Evolutionary conservation across 1,140 invertebrate genomes (phyloP), one percentile per base, ranked within the genome.

Genomic region (Phortica variegata): DNA sequence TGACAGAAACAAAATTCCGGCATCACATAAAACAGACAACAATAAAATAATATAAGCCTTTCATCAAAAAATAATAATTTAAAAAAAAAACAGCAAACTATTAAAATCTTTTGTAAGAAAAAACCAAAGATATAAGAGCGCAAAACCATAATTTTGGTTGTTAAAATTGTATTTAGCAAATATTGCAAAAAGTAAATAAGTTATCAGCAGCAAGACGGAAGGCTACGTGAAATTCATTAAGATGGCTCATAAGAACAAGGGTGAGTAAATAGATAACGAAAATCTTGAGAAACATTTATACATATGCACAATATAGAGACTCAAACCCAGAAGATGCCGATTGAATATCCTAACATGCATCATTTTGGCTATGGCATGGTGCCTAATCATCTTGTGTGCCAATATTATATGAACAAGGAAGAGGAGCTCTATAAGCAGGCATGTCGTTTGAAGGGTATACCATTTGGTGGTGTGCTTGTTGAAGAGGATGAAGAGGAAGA

Each of bases 11-110:
- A n/a, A n/a, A n/a, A n/a, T n/a, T n/a, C n/a, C n/a, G n/a, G n/a
- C n/a, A n/a, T n/a, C n/a, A n/a, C n/a, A n/a, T n/a, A n/a, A n/a
- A n/a, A n/a, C n/a, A n/a, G n/a, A n/a, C n/a, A n/a, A n/a, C n/a
- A n/a, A n/a, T n/a, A n/a, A n/a, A n/a, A n/a, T n/a, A n/a, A n/a
- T n/a, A n/a, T n/a, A n/a, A 61, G 56, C 57, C 51, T 59, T 68
- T 66, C 60, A 56, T 52, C 60, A 60, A 54, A 60, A 63, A 47
- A 66, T 68, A 66, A 68, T 66, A 63, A 60, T 66, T 56, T 66
- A 52, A 51, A 53, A 66, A 63, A 68, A 48, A 40, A 62, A 56
- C 56, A 60, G 48, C 38, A 39, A 39, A 44, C 37, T 39, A 48
- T 26, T 44, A 29, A 29, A 29, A 29, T 29, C 12, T 54, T 56